Evolutionary conservation across 2,797 vertebrate species (phyloP).

Genomic region (Clamator glandarius): DNA sequence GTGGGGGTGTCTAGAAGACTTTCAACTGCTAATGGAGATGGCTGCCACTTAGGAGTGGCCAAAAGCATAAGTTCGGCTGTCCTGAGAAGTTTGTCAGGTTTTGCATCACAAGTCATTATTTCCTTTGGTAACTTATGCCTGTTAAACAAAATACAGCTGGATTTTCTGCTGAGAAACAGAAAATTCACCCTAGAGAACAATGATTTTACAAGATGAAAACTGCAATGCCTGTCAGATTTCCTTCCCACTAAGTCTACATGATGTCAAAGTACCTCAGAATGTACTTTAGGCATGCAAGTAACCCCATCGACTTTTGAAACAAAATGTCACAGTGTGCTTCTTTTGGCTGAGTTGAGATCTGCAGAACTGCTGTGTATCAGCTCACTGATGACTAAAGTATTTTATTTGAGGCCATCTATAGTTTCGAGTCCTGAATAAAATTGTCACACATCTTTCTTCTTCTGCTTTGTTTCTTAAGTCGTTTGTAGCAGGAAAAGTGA

Average conservation of each 20-base stretch:
- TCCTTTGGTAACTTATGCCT: neutral
- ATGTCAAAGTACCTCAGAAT: neutral
- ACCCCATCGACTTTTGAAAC: neutral
- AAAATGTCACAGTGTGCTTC: neutral
- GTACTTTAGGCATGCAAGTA: neutral
- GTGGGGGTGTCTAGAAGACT: neutral
- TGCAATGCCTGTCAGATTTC: neutral
- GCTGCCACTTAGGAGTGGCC: neutral
- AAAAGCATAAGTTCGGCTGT: neutral
- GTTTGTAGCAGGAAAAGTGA: neutral
- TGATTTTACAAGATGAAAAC: neutral
- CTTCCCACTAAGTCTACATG: neutral
- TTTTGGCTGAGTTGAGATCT: neutral
- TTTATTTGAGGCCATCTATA: neutral
- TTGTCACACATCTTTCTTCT: neutral
- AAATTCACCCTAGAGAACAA: neutral
- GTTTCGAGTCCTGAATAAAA: neutral
- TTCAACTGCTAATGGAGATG: slow-evolving; percentile 15
- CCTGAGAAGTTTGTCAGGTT: neutral
- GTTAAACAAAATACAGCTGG: neutral
- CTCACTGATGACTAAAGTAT: neutral
- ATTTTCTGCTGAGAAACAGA: slow-evolving; percentile 5
- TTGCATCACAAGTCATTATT: neutral
- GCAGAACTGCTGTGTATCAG: neutral
- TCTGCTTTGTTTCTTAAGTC: neutral